Base-by-base conservation (phyloP, 2,113 vertebrate species). In the Trematomus loennbergii region DNA sequence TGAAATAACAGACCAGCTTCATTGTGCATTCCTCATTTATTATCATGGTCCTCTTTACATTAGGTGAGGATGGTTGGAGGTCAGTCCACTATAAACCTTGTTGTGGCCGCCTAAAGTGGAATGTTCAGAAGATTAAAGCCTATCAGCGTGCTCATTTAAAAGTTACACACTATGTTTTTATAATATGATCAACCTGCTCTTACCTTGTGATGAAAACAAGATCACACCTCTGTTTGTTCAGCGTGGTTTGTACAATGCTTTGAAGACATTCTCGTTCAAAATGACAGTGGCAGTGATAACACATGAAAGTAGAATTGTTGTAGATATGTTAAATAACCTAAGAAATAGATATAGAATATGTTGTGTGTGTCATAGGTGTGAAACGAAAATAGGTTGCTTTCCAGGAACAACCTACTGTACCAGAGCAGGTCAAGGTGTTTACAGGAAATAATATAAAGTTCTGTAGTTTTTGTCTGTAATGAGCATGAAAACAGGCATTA, bases 21-120 rank as follows among this genome's bases (percentile, higher is more conserved):
- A 16, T 45, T 89, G 83, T 87, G 88, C 85, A 92, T 92, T 91
- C 79, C 66, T 84, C 69, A 79, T 91, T 94, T 90, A 88, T 91
- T 90, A 69, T 83, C 52, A 78, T 74, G 22, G 17, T 88, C 46
- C 49, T 82, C 75, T 88, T 86, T 87, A 92, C 83, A 91, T 66
- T 69, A 63, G 20, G 74, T 88, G 87, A 82, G 58, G 61, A 87
- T 85, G 84, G 49, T 81, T 15, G 11, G 50, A 66, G 69, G 43
- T 63, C 77, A 36, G 76, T 52, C 73, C 65, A 60, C 50, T 61
- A 57, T 7, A 74, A 75, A 63, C 29, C 43, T 72, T n/a, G 33
- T 2, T 61, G 63, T 33, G 63, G 74, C 72, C 18, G 60, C 74
- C 82, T 67, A 4, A 70, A 69, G 87, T 91, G 90, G 92, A 93